A percentile compares a stretch with the other conserved stretches of the same genome.
These are phyloP conservation scores for Epinephelus coioides DNA, from an alignment of 2,797 vertebrate genomes.

Conservation along the genomic window DNA sequence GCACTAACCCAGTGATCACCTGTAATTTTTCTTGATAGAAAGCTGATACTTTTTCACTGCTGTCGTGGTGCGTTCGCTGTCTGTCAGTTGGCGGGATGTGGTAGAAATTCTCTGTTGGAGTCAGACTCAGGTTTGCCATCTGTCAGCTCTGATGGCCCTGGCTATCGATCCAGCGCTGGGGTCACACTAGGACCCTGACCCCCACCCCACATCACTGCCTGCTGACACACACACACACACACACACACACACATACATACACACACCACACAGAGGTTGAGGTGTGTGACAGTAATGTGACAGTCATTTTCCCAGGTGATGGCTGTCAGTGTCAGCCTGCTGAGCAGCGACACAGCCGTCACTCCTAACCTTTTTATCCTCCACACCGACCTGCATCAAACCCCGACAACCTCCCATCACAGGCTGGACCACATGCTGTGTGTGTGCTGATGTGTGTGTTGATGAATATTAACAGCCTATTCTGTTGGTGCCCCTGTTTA, in stretches of 20 bases:
- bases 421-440: not conserved
- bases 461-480: not conserved
- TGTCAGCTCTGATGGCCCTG: slow-evolving; percentile 67
- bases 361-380: slow-evolving; percentile 49
- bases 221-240: not conserved
- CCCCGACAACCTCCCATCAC: slow-evolving; percentile 15
- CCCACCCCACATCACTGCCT: slow-evolving; percentile 42
- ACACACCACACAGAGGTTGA: slow-evolving; percentile 7
- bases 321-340: slow-evolving; percentile 47
- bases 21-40: not conserved
- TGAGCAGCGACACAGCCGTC: slow-evolving; percentile 34
- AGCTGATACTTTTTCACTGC: not conserved
- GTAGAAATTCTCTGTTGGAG: slow-evolving; percentile 69
- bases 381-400: slow-evolving; percentile 15
- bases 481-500: not conserved
- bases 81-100: slow-evolving; percentile 41
- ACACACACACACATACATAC: slow-evolving; percentile 32
- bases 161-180: slow-evolving; percentile 59
- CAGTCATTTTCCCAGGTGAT: slow-evolving; percentile 54
- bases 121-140: slow-evolving; percentile 71
- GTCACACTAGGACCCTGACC: slow-evolving; percentile 65
- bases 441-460: slow-evolving; percentile 9
- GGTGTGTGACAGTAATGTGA: slow-evolving; percentile 61
- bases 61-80: slow-evolving; percentile 31
- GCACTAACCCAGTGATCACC: not conserved